Base-by-base conservation (phyloP, 2,113 vertebrate genomes). In the Daphoenositta chrysoptera region DNA sequence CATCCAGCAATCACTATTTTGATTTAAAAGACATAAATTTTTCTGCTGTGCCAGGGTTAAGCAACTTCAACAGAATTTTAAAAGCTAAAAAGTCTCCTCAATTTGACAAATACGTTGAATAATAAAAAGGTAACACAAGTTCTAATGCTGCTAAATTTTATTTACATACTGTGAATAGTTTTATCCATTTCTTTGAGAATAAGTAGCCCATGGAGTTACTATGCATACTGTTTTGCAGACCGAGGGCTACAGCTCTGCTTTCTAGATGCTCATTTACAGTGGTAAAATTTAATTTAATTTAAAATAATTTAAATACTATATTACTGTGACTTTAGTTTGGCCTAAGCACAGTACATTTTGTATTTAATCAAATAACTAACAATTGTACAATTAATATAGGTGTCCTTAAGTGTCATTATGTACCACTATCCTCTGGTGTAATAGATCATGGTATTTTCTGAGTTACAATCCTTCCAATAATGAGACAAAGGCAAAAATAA, bases 131-230 rank as follows among this genome's bases (percentile, higher is more conserved):
- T 33, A 57, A 45, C 4, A 2, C 9, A 53, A 57, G n/a, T 61
- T 58, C 11, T 37, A 48, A 23, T 11, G 19, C 3, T 75, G 45
- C 22, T 48, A 72, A 72, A 19, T 45, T 89, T 80, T 83, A 50
- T 6, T 0, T n/a, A 20, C 0, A 0, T 23, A 7, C 21, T 31
- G 9, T 1, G 1, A 33, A 33, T 10, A 57, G 3, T 65, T 73
- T 42, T 31, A 61, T 44, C 33, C 8, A 48, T 10, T 11, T 61
- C 30, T 79, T 58, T 45, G 42, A 44, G n/a, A 78, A 15, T 33
- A 17, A 61, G 42, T 19, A n/a, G 28, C 33, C 9, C 5, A 21
- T 51, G n/a, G 57, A 65, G 8, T 15, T 50, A 42, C 24, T 3
- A 14, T 7, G 1, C n/a, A n/a, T 24, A 77, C 33, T 21, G 8